Base-by-base conservation (phyloP, 2,888 invertebrate species). In the Mythimna vitellina region DNA sequence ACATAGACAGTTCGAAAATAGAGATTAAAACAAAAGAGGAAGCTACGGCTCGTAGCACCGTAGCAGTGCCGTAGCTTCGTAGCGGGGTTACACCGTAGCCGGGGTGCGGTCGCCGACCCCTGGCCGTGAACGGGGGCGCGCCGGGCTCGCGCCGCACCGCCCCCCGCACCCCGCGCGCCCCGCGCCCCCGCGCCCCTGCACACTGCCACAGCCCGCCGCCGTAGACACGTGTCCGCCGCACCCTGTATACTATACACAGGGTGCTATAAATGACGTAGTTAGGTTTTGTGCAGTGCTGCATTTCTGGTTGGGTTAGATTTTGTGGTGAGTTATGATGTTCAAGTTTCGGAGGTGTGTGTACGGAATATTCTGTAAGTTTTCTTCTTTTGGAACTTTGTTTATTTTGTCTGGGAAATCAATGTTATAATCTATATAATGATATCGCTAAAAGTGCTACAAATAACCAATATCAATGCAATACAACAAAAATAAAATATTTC, bases 31-130 rank as follows among this genome's bases (percentile, higher is more conserved):
- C 92, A 93, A 93, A 90, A 91, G 91, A 92, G 93, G 93, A 93
- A 93, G 93, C 94, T 94, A 94, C 94, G 92, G 86, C 90, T 86
- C 92, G 93, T 92, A 93, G 93, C 91, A 72, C 84, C 90, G 92
- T 88, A 90, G 90, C 89, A 88, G 89, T 92, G 94, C 17, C 73
- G 73, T 94, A 88, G 89, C 92, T 94, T 17, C 73, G 73, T 94
- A 94, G 95, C 93, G 94, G 89, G 94, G 93, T 94, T 94, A 94
- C 95, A 93, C 69, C 93, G 93, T 92, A 93, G 95, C 93, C 91
- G 93, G 95, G 95, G 95, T 91, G 93, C 94, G 96, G 95, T 96
- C 96, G 95, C 86, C 95, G 96, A 96, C 95, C 96, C 95, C 96
- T 96, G 96, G 96, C 96, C 96, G 93, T 96, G 96, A 95, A 95